Percentiles rank a stretch among this genome's conserved stretches.
These are phyloP conservation scores for Stramonita haemastoma DNA, from an alignment of 2,888 invertebrate species.

Conservation along the genomic window DNA sequence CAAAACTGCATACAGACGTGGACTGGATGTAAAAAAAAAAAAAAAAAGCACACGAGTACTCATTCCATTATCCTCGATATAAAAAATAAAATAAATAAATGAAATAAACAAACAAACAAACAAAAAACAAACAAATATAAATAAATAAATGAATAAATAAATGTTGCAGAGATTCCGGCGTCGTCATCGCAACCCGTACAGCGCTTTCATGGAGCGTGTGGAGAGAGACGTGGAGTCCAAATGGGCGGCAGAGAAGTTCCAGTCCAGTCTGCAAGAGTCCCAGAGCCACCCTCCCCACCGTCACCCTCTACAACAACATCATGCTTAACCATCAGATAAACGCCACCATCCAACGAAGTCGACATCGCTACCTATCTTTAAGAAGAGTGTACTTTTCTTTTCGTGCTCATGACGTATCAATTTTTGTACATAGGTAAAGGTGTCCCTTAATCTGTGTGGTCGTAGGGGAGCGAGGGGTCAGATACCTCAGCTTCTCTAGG, in stretches of 20 bases:
- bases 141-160: neutral
- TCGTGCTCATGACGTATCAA: too few relatives aligned
- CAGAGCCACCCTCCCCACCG: neutral
- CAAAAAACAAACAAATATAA: too few relatives aligned
- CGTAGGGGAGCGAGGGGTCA: too few relatives aligned
- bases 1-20: too few relatives aligned
- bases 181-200: slow-evolving; percentile 69
- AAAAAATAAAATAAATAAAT: neutral
- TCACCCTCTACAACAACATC: neutral
- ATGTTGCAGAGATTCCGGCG: slow-evolving; percentile 70
- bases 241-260: slow-evolving; percentile 64
- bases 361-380: too few relatives aligned
- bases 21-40: too few relatives aligned
- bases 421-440: neutral
- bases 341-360: too few relatives aligned
- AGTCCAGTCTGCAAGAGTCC: slow-evolving; percentile 12
- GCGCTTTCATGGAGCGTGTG: slow-evolving; percentile 74
- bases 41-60: too few relatives aligned
- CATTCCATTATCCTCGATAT: neutral
- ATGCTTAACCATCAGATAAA: neutral
- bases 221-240: slow-evolving; percentile 59
- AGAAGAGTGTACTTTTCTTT: too few relatives aligned
- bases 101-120: too few relatives aligned
- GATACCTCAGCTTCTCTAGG: too few relatives aligned
- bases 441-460: too few relatives aligned